A percentile compares a stretch with the other conserved stretches of the same genome.
These are phyloP conservation scores for Excalfactoria chinensis DNA, from an alignment of 2,113 vertebrate genomes.

Conservation along the genomic window DNA sequence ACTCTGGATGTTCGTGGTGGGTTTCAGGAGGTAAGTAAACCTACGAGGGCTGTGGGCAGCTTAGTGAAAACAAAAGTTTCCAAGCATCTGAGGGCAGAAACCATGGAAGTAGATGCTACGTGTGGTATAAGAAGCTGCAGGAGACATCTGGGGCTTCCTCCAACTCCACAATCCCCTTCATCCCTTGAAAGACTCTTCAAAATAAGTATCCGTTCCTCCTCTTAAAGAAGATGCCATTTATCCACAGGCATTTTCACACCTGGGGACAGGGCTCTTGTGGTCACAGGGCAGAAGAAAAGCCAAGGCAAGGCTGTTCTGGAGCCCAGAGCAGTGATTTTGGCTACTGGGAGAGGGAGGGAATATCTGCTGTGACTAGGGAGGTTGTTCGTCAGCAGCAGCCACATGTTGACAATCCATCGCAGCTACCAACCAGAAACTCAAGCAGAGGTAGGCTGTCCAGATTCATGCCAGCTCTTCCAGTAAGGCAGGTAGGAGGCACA, in stretches of 20 bases:
- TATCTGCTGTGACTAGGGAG: neutral
- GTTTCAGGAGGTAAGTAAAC: neutral
- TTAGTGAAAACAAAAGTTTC: neutral
- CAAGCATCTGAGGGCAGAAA: neutral
- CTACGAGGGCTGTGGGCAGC: rapidly evolving
- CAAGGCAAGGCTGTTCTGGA: neutral
- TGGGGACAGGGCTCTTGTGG: neutral
- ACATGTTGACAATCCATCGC: neutral
- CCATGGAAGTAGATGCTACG: neutral
- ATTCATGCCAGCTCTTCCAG: neutral
- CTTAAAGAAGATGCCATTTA: neutral
- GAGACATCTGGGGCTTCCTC: neutral
- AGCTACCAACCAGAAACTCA: neutral
- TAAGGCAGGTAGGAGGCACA: neutral
- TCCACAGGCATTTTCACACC: neutral
- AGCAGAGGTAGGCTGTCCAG: neutral
- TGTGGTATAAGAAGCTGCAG: neutral
- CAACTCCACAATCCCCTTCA: neutral
- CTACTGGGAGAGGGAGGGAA: neutral
- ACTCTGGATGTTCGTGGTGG: neutral
- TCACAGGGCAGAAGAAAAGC: neutral
- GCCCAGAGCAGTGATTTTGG: neutral
- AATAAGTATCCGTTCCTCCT: neutral
- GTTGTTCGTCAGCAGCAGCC: neutral
- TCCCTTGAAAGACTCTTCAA: neutral